Percentiles rank a stretch among this genome's conserved stretches.
These are phyloP conservation scores for Temnopleurus reevesii DNA, from an alignment of 53 echinoderm and acorn worm species.

Conservation along the genomic window DNA sequence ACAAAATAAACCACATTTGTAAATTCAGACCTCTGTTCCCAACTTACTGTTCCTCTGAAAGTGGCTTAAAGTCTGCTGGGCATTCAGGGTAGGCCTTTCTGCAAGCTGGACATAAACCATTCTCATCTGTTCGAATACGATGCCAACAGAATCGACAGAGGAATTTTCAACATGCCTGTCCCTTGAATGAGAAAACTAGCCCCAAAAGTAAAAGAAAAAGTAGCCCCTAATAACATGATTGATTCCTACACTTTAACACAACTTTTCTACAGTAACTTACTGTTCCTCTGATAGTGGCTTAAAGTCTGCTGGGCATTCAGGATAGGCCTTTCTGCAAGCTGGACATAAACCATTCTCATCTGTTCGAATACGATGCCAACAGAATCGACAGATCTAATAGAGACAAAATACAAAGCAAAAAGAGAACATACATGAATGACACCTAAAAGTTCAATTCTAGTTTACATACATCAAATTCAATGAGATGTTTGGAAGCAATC, in stretches of 20 bases:
- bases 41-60: slow-evolving; percentile 99
- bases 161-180: too few species aligned
- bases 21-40: too few species aligned
- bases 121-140: slow-evolving; percentile 98
- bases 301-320: slow-evolving; percentile 98
- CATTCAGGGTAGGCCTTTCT: slow-evolving; percentile 98
- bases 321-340: slow-evolving; percentile 98
- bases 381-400: slow-evolving; percentile 90
- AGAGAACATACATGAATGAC: not conserved
- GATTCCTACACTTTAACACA: too few species aligned
- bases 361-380: slow-evolving; percentile 99
- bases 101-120: slow-evolving; percentile 99
- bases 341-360: slow-evolving; percentile 99
- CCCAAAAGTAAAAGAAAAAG: too few species aligned
- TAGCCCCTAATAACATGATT: too few species aligned
- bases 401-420: not conserved
- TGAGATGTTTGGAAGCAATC: too few species aligned
- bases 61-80: slow-evolving; percentile 98
- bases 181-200: too few species aligned
- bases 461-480: not conserved
- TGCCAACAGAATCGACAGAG: slow-evolving; percentile 99
- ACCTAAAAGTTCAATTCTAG: too few species aligned
- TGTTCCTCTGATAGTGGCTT: slow-evolving; percentile 99
- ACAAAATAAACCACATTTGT: too few species aligned
- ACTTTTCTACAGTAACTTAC: too few species aligned